Conservation (phyloP, 2,888 invertebrate genomes). For the Temnothorax ravouxi region DNA sequence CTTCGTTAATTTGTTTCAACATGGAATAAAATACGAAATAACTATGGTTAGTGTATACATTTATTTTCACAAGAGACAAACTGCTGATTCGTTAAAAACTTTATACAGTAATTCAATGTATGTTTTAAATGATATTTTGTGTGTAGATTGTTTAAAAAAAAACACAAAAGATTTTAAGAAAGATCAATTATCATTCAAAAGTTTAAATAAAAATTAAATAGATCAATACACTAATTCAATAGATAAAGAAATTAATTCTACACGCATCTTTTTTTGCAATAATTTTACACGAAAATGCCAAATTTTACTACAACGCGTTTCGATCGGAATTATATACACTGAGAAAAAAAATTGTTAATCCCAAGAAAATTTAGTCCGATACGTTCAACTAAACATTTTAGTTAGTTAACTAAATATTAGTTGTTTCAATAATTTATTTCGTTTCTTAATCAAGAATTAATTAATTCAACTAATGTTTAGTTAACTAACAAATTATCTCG, state of each 20-base stretch:
- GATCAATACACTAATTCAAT: neutral
- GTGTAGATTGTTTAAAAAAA: neutral
- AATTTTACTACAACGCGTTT: neutral
- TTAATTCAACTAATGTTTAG: too few species aligned
- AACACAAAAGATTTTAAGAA: neutral
- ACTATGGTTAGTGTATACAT: neutral
- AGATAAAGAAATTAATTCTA: neutral
- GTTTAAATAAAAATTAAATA: neutral
- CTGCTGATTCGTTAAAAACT: conserved; percentile 1
- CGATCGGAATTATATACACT: too few species aligned
- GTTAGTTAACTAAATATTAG: too few species aligned
- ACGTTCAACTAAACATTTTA: too few species aligned
- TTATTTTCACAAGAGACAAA: neutral
- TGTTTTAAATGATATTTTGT: neutral
- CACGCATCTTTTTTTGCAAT: too few species aligned
- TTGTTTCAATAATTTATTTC: too few species aligned
- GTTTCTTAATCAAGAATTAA: too few species aligned
- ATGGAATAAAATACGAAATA: neutral
- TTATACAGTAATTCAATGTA: neutral
- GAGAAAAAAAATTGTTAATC: too few species aligned
- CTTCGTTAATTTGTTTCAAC: neutral
- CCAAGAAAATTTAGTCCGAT: too few species aligned
- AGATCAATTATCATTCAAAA: neutral
- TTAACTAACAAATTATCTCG: neutral
- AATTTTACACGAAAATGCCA: neutral